Evolutionary conservation across 2,888 invertebrate genomes (phyloP).

Genomic region (Yponomeuta plumbellus): DNA sequence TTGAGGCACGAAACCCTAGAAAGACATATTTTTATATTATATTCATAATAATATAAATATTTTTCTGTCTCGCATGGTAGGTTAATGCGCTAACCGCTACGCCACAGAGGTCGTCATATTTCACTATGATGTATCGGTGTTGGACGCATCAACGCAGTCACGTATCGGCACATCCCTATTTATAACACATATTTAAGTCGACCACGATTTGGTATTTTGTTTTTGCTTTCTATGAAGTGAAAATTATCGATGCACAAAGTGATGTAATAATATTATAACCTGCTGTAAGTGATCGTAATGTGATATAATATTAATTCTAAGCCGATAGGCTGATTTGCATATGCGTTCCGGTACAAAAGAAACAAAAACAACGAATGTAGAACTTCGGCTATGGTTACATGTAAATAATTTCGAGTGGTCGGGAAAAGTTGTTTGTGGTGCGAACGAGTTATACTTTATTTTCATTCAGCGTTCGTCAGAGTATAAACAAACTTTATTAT

Average conservation of each 20-base stretch:
- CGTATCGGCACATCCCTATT: too few relatives aligned
- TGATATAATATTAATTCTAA: conserved; percentile 11
- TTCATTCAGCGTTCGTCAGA: too few relatives aligned
- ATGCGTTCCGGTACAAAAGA: background rate
- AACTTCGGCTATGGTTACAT: background rate
- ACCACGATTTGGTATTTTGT: conserved; percentile 16
- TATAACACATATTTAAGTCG: background rate
- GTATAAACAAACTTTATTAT: too few relatives aligned
- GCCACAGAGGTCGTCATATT: too few relatives aligned
- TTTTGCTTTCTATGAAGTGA: conserved; percentile 31
- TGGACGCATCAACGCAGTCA: too few relatives aligned
- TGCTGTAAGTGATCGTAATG: conserved; percentile 22
- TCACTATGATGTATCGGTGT: too few relatives aligned
- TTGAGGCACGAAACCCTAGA: too few relatives aligned
- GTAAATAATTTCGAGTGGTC: background rate
- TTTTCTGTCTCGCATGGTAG: too few relatives aligned
- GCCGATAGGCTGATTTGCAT: background rate
- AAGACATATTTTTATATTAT: too few relatives aligned
- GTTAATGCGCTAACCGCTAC: too few relatives aligned
- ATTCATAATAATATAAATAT: too few relatives aligned
- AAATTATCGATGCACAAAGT: conserved; percentile 25
- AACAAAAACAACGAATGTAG: background rate
- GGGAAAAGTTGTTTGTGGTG: background rate
- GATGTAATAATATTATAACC: conserved; percentile 24
- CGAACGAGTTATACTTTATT: background rate